These are phyloP conservation scores for Heterodera carotae DNA, from an alignment of 1,140 invertebrate species.

Conservation along the genomic window DNA sequence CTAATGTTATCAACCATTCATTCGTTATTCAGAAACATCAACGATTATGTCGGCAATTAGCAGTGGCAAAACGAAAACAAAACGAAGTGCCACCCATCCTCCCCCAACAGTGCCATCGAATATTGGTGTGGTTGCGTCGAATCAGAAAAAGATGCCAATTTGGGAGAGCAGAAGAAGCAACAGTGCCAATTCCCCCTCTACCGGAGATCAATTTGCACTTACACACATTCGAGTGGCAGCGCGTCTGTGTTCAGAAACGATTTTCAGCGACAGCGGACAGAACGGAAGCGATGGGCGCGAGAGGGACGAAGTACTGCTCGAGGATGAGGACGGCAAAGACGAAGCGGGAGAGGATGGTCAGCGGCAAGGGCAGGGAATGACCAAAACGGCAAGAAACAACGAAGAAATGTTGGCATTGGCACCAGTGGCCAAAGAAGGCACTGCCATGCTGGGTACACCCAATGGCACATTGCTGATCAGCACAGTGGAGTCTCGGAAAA, in stretches of 20 bases:
- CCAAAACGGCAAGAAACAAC: background rate
- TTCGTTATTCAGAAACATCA: background rate
- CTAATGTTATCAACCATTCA: too few species aligned
- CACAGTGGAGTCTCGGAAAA: slow-evolving; percentile 37
- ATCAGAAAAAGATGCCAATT: background rate
- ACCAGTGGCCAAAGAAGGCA: slow-evolving; percentile 1
- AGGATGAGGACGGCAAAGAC: slow-evolving; percentile 1
- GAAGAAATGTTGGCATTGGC: slow-evolving; percentile 4
- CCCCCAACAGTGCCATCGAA: background rate
- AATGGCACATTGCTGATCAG: slow-evolving; percentile 16
- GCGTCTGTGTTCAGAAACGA: background rate
- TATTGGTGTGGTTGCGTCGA: background rate
- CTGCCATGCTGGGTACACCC: background rate
- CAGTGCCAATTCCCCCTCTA: background rate
- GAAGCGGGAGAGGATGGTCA: background rate
- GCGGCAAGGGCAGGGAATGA: background rate
- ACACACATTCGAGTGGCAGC: background rate
- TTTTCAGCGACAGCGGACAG: background rate
- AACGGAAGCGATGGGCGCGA: background rate
- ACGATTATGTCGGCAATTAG: background rate
- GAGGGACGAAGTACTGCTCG: background rate
- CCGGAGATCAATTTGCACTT: background rate
- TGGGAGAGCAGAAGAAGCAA: background rate
- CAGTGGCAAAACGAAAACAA: background rate
- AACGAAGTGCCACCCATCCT: background rate